phyloP scores from a whole-genome alignment of 2,888 invertebrate genomes.

The Agelastica alni region DNA sequence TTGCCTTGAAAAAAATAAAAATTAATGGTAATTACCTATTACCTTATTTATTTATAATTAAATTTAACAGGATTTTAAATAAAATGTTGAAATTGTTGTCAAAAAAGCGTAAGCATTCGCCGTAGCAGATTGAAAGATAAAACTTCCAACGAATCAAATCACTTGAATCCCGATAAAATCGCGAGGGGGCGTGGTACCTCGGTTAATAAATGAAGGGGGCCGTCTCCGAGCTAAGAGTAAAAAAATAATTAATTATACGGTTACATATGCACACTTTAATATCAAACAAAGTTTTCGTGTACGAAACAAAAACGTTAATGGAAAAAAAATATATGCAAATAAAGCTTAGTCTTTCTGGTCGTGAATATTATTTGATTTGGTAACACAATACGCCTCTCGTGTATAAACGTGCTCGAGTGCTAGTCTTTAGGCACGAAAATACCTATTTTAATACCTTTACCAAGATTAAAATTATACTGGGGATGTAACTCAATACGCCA shows the following conservation, averaged over 20 bases:
- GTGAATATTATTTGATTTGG: slow-evolving; percentile 32
- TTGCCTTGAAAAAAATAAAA: too few relatives aligned
- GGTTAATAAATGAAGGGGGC: background rate
- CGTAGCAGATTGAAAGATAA: slow-evolving; percentile 1
- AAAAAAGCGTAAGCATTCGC: background rate
- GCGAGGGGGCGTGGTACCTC: background rate
- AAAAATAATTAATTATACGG: too few relatives aligned
- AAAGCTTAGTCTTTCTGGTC: slow-evolving; percentile 11
- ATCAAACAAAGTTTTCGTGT: background rate
- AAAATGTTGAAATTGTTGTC: background rate
- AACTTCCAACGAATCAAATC: slow-evolving; percentile 1
- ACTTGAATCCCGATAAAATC: slow-evolving; percentile 1
- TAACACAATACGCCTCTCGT: slow-evolving; percentile 41
- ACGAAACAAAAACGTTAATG: slow-evolving; percentile 2
- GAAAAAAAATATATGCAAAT: slow-evolving; percentile 26
- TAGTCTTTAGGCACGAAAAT: slow-evolving; percentile 46
- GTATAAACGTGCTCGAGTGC: slow-evolving; percentile 46
- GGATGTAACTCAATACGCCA: slow-evolving; percentile 33
- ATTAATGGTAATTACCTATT: too few relatives aligned
- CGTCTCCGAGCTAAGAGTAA: background rate
- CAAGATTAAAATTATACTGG: slow-evolving; percentile 40
- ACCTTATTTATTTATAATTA: too few relatives aligned
- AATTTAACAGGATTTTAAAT: too few relatives aligned
- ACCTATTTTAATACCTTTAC: slow-evolving; percentile 41
- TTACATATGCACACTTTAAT: too few relatives aligned